Base-by-base conservation (phyloP, 2,113 vertebrate species). In the Scomber colias region DNA sequence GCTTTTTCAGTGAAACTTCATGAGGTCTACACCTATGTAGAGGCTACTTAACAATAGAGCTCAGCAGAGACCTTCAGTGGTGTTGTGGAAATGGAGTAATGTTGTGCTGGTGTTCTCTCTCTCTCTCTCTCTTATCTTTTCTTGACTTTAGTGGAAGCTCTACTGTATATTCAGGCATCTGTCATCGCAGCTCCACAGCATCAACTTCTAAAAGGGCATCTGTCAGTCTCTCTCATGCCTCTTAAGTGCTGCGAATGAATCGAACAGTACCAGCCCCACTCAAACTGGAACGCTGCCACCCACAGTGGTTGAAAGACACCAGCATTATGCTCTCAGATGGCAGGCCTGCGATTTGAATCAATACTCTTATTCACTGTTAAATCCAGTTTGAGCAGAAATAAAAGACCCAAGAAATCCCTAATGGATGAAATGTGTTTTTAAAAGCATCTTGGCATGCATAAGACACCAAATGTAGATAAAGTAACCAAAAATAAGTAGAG, bases 121-220 rank as follows among this genome's bases (percentile, higher is more conserved):
- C 51, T 60, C 11, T 3, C 11, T 17, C 15, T 16, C 21, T 0
- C 50, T 51, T 63, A 27, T 11, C 10, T 66, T 45, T 24, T 63
- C 71, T 51, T 3, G 55, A 68, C 72, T 56, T 53, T 8, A 76
- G 55, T 51, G 45, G 55, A 77, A 63, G 59, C 62, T 24, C 40
- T 35, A 16, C 67, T 51, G 59, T 50, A 44, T 24, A 71, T 76
- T 71, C 76, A 78, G 72, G 49, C 50, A 77, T 71, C 88, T 71
- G 82, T 81, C 81, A 81, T 9, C 12, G 45, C 65, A 19, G 55
- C 80, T 53, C 73, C 13, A 64, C 54, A 21, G 64, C 53, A n/a
- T 73, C 61, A 31, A 54, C 79, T 84, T 79, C 48, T 81, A 57
- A 91, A 90, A 86, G 82, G 86, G 70, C 83, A 90, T 82, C 84